Base-by-base conservation (phyloP, 37 sponge, comb jelly and placozoan species). In the Beroe ovata region DNA sequence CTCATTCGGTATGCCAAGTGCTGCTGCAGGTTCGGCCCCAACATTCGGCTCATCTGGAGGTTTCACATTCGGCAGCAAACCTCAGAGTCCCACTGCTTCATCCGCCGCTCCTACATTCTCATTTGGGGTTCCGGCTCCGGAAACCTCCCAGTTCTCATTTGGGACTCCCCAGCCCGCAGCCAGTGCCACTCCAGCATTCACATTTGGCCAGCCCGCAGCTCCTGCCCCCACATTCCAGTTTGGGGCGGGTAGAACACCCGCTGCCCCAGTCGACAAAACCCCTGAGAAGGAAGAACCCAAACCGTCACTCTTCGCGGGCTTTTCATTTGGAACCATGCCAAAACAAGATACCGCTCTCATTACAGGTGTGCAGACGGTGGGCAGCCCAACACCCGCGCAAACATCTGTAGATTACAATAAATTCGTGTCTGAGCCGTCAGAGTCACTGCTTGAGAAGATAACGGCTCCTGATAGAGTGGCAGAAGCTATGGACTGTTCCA, bases 241-340 rank as follows among this genome's bases (percentile, higher is more conserved):
- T 40, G 84, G 84, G 47, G 41, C 84, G 8, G 69, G 69, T 66
- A 30, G 2, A 33, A 30, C 69, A 18, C 63, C 63, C 3, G 54
- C 47, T 26, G 38, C 84, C 25, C 84, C 84, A 2, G 47, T 25
- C 3, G 54, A 39, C 0, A 77, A 77, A 23, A 41, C 84, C 14
- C 84, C 84, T 16, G 84, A 33, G 35, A 77, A 77, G 28, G 84
- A 77, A 23, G 54, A 39, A 39, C 25, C 41, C 6, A 77, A 77
- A 77, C 84, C 84, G 22, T 77, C 84, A 1, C 84, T 25, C 1
- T 77, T 77, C 25, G 84, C 84, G 23, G 84, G 84, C 36, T 77
- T 77, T 29, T 39, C 42, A 23, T 77, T 77, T 77, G 84, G 84
- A 23, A 39, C 8, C 69, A 18, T 66, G 33, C 69, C 69, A 26